Base-by-base conservation (phyloP, 2,888 invertebrate species). In the Drosophila longiperda region DNA sequence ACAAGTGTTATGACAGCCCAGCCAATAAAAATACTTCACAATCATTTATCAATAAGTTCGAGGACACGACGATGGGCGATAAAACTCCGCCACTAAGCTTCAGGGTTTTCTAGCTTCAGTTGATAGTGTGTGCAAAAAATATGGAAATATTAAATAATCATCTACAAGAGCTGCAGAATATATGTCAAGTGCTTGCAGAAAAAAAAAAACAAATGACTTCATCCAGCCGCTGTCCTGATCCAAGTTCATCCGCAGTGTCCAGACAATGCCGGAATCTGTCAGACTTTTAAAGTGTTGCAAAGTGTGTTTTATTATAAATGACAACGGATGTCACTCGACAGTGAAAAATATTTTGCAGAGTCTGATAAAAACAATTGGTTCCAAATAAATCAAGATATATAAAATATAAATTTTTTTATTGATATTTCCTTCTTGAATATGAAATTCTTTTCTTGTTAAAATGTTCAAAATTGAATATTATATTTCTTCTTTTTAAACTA, bases 231-330 rank as follows among this genome's bases (percentile, higher is more conserved):
- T 20, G 40, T 36, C 58, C 63, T 68, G 50, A 26, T 36, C 49
- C 60, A 58, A 54, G 70, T 60, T 69, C 67, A 34, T 26, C 20
- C 52, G 40, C n/a, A 40, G 1, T 20, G 59, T 60, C 68, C 54
- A 55, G 52, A 33, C 67, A 48, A n/a, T n/a, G 6, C 33, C 52
- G 70, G 57, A 62, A 60, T 49, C 65, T 90, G 88, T 83, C 77
- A 61, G 57, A 61, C 63, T 70, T 76, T 78, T 84, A 80, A 82
- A 84, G 85, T 86, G 90, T 84, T 90, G 90, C 66, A 89, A 90
- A 90, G 87, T 86, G 88, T 80, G 66, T 67, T 75, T 77, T 73
- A 82, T 91, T 86, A 91, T 90, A 89, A 90, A 92, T 87, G 91
- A 87, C 80, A 83, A 72, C 55, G 72, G 71, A 68, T 71, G 77